Percentiles rank a stretch among this genome's conserved stretches.
Conservation (phyloP, 2,888 invertebrate genomes). For the Caenorhabditis sp. region DNA sequence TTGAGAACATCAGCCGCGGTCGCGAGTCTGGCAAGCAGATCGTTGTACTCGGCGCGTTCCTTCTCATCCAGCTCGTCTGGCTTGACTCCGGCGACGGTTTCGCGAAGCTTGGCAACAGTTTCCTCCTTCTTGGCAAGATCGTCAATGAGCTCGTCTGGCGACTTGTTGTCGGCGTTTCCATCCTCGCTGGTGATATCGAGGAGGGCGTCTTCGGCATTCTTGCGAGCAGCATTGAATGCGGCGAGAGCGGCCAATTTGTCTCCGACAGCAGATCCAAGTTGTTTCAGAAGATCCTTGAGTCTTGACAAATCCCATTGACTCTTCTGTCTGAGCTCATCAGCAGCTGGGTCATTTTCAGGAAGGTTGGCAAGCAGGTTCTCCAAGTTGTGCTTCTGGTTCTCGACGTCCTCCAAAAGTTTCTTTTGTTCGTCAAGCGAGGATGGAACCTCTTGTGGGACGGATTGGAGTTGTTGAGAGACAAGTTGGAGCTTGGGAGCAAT, state of each 20-base stretch:
- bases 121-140: slow-evolving; percentile 18
- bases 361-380: slow-evolving; percentile 50
- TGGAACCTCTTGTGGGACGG: background rate
- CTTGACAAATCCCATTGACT: slow-evolving; percentile 59
- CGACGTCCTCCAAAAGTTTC: background rate
- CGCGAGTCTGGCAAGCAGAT: slow-evolving; percentile 32
- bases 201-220: slow-evolving; percentile 58
- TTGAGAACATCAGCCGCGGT: background rate
- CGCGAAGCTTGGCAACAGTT: slow-evolving; percentile 43
- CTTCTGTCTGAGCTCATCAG: slow-evolving; percentile 57
- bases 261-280: background rate
- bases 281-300: background rate
- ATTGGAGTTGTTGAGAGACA: slow-evolving; percentile 28
- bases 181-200: slow-evolving; percentile 40
- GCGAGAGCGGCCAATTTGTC: background rate
- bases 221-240: slow-evolving; percentile 61
- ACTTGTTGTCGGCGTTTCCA: slow-evolving; percentile 4
- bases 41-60: slow-evolving; percentile 53
- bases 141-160: slow-evolving; percentile 3
- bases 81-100: slow-evolving; percentile 43
- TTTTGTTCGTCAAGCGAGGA: background rate
- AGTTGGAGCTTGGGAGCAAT: slow-evolving; percentile 46
- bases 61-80: slow-evolving; percentile 55
- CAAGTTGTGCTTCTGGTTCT: slow-evolving; percentile 42
- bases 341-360: slow-evolving; percentile 47